A percentile compares a stretch with the other conserved stretches of the same genome.
Evolutionary conservation across 2,797 vertebrate genomes (phyloP).

Genomic region (Rhodeus uyekii): DNA sequence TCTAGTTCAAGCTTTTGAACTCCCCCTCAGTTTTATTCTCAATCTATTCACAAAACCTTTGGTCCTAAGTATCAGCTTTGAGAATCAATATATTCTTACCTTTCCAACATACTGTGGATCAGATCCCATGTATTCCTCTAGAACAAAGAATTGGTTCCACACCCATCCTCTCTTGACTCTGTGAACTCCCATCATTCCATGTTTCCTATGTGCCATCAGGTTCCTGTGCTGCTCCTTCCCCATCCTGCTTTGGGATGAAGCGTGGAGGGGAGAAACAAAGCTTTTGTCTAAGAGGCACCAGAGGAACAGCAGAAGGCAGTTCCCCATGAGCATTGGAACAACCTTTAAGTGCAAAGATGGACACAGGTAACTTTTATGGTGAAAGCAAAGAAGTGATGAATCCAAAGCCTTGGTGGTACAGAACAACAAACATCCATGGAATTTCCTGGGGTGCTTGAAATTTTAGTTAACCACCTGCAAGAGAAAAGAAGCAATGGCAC

Average conservation of each 20-base stretch:
- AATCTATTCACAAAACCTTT: conserved; percentile 28
- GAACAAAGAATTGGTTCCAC: conserved; percentile 95
- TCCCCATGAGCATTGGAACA: conserved; percentile 90
- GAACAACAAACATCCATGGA: conserved; percentile 46
- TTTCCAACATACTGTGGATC: conserved; percentile 94
- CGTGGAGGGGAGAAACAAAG: conserved; percentile 79
- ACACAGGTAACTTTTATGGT: conserved; percentile 34
- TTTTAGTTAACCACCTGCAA: conserved; percentile 51
- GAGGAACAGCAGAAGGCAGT: conserved; percentile 86
- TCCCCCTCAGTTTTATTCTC: conserved; percentile 13
- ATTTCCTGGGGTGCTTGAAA: conserved; percentile 28
- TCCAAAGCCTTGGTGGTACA: conserved; percentile 35
- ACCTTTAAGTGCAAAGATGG: conserved; percentile 45
- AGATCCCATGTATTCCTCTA: conserved; percentile 94
- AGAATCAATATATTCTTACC: conserved; percentile 72
- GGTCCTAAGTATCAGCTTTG: neutral
- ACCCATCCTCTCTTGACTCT: conserved; percentile 93
- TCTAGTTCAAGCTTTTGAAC: conserved; percentile 38
- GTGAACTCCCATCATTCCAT: conserved; percentile 67
- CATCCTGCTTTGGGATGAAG: conserved; percentile 76
- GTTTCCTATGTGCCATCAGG: conserved; percentile 59
- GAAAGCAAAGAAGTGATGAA: conserved; percentile 4
- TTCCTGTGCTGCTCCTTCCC: conserved; percentile 68
- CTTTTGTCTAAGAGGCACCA: conserved; percentile 90
- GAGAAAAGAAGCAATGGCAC: conserved; percentile 26